A percentile compares a stretch with the other conserved stretches of the same genome.
These are phyloP conservation scores for Brachypalpus laphriformis DNA, from an alignment of 2,888 invertebrate genomes.

Conservation along the genomic window DNA sequence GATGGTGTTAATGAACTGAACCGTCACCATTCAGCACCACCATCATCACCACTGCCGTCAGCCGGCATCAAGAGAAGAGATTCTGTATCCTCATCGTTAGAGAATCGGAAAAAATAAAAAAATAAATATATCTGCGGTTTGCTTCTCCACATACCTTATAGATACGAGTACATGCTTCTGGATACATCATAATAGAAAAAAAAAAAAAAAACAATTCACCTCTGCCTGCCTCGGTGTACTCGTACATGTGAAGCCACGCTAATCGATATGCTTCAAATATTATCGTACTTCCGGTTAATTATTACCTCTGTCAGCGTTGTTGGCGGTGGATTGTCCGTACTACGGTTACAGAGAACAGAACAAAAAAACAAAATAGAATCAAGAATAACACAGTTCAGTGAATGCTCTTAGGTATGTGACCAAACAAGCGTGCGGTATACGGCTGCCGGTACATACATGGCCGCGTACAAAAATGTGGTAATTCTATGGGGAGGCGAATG, in stretches of 20 bases:
- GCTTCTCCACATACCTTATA: conserved; percentile 30
- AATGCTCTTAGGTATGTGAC: conserved; percentile 67
- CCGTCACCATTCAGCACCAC: conserved; percentile 2
- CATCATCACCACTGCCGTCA: conserved; percentile 21
- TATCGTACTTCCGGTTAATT: conserved; percentile 74
- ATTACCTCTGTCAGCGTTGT: conserved; percentile 65
- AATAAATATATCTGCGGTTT: conserved; percentile 69
- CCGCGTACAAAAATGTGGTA: conserved; percentile 61
- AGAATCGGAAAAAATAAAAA: conserved; percentile 44
- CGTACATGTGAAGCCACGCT: conserved; percentile 68
- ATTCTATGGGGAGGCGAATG: conserved; percentile 53
- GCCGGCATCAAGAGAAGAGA: conserved; percentile 35
- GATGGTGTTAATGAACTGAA: conserved; percentile 62
- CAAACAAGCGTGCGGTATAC: conserved; percentile 61
- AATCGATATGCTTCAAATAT: conserved; percentile 74
- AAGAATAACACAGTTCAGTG: conserved; percentile 70
- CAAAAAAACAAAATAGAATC: conserved; percentile 42
- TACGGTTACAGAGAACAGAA: conserved; percentile 39
- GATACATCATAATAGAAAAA: conserved; percentile 36
- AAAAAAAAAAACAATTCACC: conserved; percentile 44
- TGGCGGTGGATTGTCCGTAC: conserved; percentile 63
- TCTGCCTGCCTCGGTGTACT: conserved; percentile 44
- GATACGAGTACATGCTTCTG: background rate
- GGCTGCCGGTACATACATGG: conserved; percentile 60
- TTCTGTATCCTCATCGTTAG: conserved; percentile 56